These are phyloP conservation scores for Pardosa pseudoannulata DNA, from an alignment of 2,888 invertebrate species.

Conservation along the genomic window DNA sequence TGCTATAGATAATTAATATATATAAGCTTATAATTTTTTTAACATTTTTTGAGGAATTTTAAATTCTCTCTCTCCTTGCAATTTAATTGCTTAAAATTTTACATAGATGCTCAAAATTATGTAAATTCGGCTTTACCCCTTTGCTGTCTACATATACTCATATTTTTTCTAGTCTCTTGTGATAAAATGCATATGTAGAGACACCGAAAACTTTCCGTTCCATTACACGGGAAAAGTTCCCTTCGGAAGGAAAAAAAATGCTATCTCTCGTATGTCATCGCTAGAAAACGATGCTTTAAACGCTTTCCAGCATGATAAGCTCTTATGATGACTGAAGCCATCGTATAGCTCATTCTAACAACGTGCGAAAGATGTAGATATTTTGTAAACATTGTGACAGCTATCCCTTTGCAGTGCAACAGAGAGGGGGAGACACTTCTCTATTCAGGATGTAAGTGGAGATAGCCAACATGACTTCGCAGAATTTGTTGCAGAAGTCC, in stretches of 20 bases:
- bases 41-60: too few relatives aligned
- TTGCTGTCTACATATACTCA: too few relatives aligned
- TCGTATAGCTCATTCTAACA: slow-evolving; percentile 47
- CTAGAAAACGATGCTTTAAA: slow-evolving; percentile 38
- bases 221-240: neutral
- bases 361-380: slow-evolving; percentile 60
- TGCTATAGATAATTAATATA: too few relatives aligned
- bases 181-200: too few relatives aligned
- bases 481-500: neutral
- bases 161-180: too few relatives aligned
- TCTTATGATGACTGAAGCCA: slow-evolving; percentile 20
- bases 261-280: slow-evolving; percentile 49
- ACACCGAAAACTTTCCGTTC: too few relatives aligned
- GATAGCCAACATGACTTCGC: neutral
- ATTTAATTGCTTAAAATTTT: too few relatives aligned
- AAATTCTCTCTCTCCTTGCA: too few relatives aligned
- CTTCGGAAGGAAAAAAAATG: neutral
- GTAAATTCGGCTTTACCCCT: too few relatives aligned
- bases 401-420: slow-evolving; percentile 8
- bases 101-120: too few relatives aligned
- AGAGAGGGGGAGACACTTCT: neutral
- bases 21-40: too few relatives aligned
- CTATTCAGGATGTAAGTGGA: neutral
- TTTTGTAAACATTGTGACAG: slow-evolving; percentile 70
- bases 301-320: slow-evolving; percentile 30